phyloP scores from a whole-genome alignment of 2,113 vertebrate genomes.

The Stercorarius parasiticus region DNA sequence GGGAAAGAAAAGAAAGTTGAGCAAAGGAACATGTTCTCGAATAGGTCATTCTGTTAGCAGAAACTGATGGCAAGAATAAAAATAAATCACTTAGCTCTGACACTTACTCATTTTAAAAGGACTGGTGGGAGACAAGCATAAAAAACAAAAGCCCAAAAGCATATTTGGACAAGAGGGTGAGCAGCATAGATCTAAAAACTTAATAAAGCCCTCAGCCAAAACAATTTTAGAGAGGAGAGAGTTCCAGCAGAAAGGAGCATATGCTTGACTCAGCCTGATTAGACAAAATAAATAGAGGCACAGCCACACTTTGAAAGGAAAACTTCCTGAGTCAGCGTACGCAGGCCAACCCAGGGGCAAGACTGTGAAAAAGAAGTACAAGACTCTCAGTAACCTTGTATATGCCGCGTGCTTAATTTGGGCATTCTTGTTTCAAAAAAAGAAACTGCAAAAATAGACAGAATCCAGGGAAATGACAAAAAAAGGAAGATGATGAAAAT shows the following conservation, averaged over 20 bases:
- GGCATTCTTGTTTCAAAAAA: background rate
- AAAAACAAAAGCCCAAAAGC: constrained; percentile 73
- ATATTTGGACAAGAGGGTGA: constrained; percentile 66
- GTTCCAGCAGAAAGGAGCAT: background rate
- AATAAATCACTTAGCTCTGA: constrained; percentile 74
- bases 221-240: constrained; percentile 51
- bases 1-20: constrained; percentile 31
- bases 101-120: constrained; percentile 69
- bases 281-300: constrained; percentile 65
- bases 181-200: constrained; percentile 63
- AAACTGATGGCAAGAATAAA: constrained; percentile 75
- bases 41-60: constrained; percentile 73
- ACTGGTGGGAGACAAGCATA: constrained; percentile 71
- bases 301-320: constrained; percentile 18
- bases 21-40: constrained; percentile 46
- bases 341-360: background rate
- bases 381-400: background rate
- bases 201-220: constrained; percentile 67
- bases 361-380: background rate
- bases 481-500: background rate
- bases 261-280: constrained; percentile 54
- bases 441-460: background rate
- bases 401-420: background rate
- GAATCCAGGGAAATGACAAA: background rate
- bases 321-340: constrained; percentile 3